These are phyloP conservation scores for Pseudoatta argentina DNA, from an alignment of 1,140 invertebrate species.

Conservation along the genomic window DNA sequence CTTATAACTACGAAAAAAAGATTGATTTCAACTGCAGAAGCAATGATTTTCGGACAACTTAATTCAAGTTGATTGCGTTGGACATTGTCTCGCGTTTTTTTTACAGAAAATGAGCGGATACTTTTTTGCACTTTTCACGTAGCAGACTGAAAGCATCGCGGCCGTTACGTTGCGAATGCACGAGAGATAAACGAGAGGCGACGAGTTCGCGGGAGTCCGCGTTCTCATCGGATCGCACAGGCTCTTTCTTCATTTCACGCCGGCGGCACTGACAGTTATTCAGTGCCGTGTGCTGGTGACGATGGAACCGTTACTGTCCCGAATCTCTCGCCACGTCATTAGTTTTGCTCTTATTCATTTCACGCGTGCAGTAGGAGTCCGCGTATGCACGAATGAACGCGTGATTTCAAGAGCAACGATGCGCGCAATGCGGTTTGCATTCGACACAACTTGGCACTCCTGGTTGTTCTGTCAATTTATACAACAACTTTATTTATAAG, in stretches of 20 bases:
- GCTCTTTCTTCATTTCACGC: conserved; percentile 64
- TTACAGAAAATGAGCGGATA: neutral
- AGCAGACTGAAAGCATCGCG: neutral
- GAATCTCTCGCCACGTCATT: conserved; percentile 72
- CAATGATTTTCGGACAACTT: neutral
- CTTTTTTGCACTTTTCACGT: neutral
- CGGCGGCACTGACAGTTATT: conserved; percentile 60
- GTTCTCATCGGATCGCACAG: conserved; percentile 28
- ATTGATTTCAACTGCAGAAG: neutral
- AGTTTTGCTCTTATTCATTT: conserved; percentile 70
- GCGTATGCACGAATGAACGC: neutral
- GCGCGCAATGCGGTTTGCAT: conserved; percentile 4
- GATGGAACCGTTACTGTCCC: conserved; percentile 60
- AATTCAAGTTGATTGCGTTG: neutral
- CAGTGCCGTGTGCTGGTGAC: conserved; percentile 20
- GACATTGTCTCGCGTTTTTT: neutral
- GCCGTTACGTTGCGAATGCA: conserved; percentile 33
- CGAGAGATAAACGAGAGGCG: neutral
- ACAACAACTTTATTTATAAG: neutral
- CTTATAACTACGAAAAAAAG: neutral
- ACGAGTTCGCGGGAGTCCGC: conserved; percentile 34
- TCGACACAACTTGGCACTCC: neutral
- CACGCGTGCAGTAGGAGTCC: conserved; percentile 35
- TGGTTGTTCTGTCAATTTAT: neutral
- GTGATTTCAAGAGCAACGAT: neutral